Evolutionary conservation across 30 jellyfish, hydroid and myxozoan species (phyloP).

Genomic region (Phacellophora camtschatica): DNA sequence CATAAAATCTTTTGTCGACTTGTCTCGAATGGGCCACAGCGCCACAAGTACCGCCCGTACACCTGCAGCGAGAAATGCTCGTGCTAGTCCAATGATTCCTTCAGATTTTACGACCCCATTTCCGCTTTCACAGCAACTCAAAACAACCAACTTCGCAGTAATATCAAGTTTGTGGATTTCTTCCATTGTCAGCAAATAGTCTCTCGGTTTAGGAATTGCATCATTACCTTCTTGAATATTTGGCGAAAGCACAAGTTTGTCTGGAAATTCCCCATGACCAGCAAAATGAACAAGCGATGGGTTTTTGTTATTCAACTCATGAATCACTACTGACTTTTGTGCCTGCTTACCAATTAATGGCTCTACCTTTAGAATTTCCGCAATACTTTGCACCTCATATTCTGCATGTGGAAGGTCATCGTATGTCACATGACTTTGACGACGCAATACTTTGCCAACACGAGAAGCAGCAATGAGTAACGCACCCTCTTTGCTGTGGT

Average conservation of each 20-base stretch:
- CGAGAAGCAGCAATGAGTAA: neutral
- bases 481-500: neutral
- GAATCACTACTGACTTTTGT: neutral
- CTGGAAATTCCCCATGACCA: neutral
- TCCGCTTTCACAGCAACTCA: neutral
- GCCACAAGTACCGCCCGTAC: neutral
- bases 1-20: neutral
- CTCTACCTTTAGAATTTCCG: neutral
- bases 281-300: neutral
- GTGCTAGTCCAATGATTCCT: neutral
- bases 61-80: conserved; percentile 1
- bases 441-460: neutral
- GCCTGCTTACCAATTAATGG: neutral
- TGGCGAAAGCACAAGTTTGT: neutral
- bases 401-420: neutral
- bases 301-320: neutral
- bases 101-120: neutral
- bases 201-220: neutral
- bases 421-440: neutral
- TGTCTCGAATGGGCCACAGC: neutral
- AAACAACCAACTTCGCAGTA: neutral
- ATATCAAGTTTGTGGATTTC: neutral
- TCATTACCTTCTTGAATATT: neutral
- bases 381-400: neutral
- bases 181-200: neutral